Conservation (phyloP, 2,113 vertebrate species). For the Tichodroma muraria region DNA sequence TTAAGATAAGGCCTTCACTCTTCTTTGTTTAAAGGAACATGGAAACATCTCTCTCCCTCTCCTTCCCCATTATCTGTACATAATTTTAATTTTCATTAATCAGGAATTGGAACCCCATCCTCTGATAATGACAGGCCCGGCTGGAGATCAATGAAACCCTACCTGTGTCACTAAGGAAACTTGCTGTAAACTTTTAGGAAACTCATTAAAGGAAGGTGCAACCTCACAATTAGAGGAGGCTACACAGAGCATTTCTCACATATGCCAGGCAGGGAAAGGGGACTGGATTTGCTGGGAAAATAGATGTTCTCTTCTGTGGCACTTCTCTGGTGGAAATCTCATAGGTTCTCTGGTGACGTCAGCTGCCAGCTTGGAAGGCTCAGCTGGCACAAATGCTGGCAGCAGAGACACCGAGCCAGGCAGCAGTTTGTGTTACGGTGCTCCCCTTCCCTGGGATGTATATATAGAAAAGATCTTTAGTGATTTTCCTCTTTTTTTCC, state of each 20-base stretch:
- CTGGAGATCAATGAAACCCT: slow-evolving; percentile 75
- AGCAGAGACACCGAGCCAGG: slow-evolving; percentile 2
- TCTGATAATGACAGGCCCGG: slow-evolving; percentile 58
- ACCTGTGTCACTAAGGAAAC: slow-evolving; percentile 76
- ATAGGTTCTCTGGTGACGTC: slow-evolving; percentile 47
- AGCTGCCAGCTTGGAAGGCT: slow-evolving; percentile 53
- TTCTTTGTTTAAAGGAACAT: slow-evolving; percentile 82
- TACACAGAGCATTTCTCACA: slow-evolving; percentile 27
- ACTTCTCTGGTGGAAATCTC: not conserved
- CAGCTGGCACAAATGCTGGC: slow-evolving; percentile 53
- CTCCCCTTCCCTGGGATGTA: not conserved
- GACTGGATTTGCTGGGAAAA: slow-evolving; percentile 73
- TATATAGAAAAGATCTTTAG: not conserved
- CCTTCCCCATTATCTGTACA: slow-evolving; percentile 59
- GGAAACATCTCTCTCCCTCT: slow-evolving; percentile 66
- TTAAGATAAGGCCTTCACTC: slow-evolving; percentile 83
- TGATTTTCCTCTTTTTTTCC: not conserved
- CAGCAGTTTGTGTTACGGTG: not conserved
- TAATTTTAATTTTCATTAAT: slow-evolving; percentile 85
- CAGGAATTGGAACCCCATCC: slow-evolving; percentile 70
- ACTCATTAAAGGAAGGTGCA: slow-evolving; percentile 85
- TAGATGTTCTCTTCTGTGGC: not conserved
- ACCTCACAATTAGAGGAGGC: slow-evolving; percentile 71
- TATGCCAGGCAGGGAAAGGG: slow-evolving; percentile 52
- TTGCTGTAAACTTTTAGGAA: slow-evolving; percentile 81